Base-by-base conservation (phyloP, 2,113 vertebrate genomes). In the Cynopterus brachyotis region DNA sequence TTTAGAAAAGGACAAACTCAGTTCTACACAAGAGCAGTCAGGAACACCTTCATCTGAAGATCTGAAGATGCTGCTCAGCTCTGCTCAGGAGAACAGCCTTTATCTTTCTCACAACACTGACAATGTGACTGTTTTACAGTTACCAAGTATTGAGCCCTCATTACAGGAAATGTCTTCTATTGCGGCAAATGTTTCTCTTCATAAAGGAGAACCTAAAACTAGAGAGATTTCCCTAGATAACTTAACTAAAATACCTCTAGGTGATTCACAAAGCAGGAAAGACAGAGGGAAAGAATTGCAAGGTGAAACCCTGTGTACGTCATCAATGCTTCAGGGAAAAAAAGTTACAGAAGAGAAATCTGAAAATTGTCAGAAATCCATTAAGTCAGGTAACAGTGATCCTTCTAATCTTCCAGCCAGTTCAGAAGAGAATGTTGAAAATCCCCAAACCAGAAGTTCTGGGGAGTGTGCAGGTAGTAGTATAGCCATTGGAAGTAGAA, bases 1-100 rank as follows among this genome's bases (percentile, higher is more conserved):
- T 97, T 95, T 83, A 67, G 96, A 92, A 97, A 96, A 98, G 80
- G 83, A 96, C 40, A 28, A 89, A 24, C 22, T 45, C 67, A 92
- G 80, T 91, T 89, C 98, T 94, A 40, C 83, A 22, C 95, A 75
- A 89, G 69, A 57, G 9, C 85, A 94, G 62, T 60, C 96, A 70
- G 53, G 78, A 97, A 20, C 83, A 72, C 20, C 94, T 73, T 47
- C 67, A 40, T 64, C 94, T 82, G 94, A 96, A 88, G 95, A 97
- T 7, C 89, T 86, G 81, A 95, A 73, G 81, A 76, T 40, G 53
- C 57, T 1, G 30, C 30, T 37, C 92, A 55, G 32, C 40, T 85
- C 66, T 89, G 53, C 73, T 69, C 85, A 95, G n/a, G 90, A 95
- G 60, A 89, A 40, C 60, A 93, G 15, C 13, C 67, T 45, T 26